Percentiles rank a stretch among this genome's conserved stretches.
Conservation (phyloP, 2,888 invertebrate genomes). For the Acleris laterana region DNA sequence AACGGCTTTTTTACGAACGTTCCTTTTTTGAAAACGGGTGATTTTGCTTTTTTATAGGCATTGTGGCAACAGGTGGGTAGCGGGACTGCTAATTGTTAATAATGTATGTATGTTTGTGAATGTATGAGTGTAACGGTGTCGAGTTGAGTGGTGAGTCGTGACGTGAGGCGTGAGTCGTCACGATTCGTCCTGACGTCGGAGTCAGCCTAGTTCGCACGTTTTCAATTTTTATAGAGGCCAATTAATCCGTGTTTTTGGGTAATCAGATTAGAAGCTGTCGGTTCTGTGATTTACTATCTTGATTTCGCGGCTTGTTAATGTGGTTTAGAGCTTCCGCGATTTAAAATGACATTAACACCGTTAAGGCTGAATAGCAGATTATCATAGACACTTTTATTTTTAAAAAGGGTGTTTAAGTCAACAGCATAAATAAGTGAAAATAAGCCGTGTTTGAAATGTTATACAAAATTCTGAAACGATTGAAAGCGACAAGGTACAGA, state of each 20-base stretch:
- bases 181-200: not conserved
- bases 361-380: not conserved
- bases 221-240: constrained; percentile 18
- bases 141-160: constrained; percentile 6
- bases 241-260: constrained; percentile 9
- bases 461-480: too few relatives aligned
- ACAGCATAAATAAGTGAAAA: too few relatives aligned
- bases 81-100: constrained; percentile 48
- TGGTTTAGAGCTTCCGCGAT: constrained; percentile 21
- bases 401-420: too few relatives aligned
- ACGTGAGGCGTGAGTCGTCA: not conserved
- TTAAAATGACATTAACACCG: constrained; percentile 10
- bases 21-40: constrained; percentile 31
- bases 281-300: constrained; percentile 12
- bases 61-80: constrained; percentile 51
- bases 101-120: constrained; percentile 39
- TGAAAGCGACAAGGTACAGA: too few relatives aligned
- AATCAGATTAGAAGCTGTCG: constrained; percentile 10
- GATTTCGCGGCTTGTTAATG: not conserved
- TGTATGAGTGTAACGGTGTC: constrained; percentile 20
- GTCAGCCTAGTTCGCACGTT: constrained; percentile 13
- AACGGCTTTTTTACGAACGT: constrained; percentile 42
- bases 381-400: too few relatives aligned
- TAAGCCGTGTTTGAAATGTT: too few relatives aligned
- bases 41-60: constrained; percentile 42